Evolutionary conservation across 2,113 vertebrate genomes (phyloP), one percentile per base, ranked within the genome.

Genomic region (Probosciger aterrimus): DNA sequence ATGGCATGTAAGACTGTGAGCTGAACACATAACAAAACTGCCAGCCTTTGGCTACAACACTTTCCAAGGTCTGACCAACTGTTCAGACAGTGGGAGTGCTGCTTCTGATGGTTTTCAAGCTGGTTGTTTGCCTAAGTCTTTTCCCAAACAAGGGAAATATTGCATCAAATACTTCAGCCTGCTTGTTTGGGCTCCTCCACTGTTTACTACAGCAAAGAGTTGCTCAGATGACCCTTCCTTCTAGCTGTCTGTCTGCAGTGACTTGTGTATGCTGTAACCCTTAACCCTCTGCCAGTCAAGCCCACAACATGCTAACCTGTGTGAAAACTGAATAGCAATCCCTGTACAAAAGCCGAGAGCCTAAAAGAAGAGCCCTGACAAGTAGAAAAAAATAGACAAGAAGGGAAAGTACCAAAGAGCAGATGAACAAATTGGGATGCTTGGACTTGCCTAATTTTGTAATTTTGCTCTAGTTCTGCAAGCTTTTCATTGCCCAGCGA

Each of bases 401-500:
- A 93, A 53, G 63, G 77, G 10, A 57, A 88, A 46, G 39, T 39
- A 83, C 27, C 43, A 67, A 91, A 27, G 7, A 74, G 50, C 15
- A 57, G 28, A 57, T 14, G 93, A 96, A 35, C 11, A 77, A 80
- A 91, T 43, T 43, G 60, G 30, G 16, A 37, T 79, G 57, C 69
- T 95, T 92, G 90, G 73, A 79, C 47, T 78, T 84, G 69, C 88
- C 82, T 95, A 67, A 90, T 93, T 92, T 84, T 90, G 60, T 88
- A 80, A 84, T 81, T 91, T 77, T 82, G 28, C 43, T 85, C 24
- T 82, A 63, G n/a, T 19, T 78, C 46, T 70, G 15, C 39, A 91
- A 75, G 50, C 6, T 92, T 88, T 90, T 88, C n/a, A 59, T 88
- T 94, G 63, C 75, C 39, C 44, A 49, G 28, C 63, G 63, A 75